These are phyloP conservation scores for Lota lota DNA, from an alignment of 2,113 vertebrate species.

Conservation along the genomic window DNA sequence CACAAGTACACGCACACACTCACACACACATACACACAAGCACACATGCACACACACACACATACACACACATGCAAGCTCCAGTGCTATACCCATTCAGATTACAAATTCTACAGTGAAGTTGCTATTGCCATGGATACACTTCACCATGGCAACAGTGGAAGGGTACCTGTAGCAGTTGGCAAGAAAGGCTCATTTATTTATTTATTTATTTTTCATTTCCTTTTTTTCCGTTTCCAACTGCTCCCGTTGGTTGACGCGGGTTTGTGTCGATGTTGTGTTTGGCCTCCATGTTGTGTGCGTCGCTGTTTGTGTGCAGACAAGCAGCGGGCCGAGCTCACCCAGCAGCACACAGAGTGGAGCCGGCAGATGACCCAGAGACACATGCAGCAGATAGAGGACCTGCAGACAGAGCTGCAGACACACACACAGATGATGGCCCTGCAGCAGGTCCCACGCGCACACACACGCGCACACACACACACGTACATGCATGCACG, in stretches of 20 bases:
- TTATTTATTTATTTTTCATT: conserved; percentile 41
- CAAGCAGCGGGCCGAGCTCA: conserved; percentile 82
- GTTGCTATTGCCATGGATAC: conserved; percentile 68
- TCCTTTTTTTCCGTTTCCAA: conserved; percentile 7
- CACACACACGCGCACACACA: conserved; percentile 10
- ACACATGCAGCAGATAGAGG: conserved; percentile 86
- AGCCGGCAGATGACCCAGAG: conserved; percentile 77
- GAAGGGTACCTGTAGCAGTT: conserved; percentile 55
- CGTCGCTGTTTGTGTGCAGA: conserved; percentile 68
- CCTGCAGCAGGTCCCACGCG: conserved; percentile 68
- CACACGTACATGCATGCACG: neutral
- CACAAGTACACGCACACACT: conserved; percentile 1
- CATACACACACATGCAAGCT: neutral
- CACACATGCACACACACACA: neutral
- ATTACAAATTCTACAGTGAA: conserved; percentile 60
- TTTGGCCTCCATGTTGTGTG: no score
- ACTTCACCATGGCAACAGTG: conserved; percentile 68
- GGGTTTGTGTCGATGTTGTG: neutral
- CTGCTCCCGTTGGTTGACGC: conserved; percentile 23
- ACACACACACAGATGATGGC: conserved; percentile 77
- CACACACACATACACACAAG: conserved; percentile 1
- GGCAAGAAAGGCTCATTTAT: conserved; percentile 12
- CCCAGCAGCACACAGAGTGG: conserved; percentile 81
- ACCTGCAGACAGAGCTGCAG: conserved; percentile 79
- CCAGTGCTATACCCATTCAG: conserved; percentile 28